Evolutionary conservation across 2,797 vertebrate genomes (phyloP).

Genomic region (Potorous gilbertii): DNA sequence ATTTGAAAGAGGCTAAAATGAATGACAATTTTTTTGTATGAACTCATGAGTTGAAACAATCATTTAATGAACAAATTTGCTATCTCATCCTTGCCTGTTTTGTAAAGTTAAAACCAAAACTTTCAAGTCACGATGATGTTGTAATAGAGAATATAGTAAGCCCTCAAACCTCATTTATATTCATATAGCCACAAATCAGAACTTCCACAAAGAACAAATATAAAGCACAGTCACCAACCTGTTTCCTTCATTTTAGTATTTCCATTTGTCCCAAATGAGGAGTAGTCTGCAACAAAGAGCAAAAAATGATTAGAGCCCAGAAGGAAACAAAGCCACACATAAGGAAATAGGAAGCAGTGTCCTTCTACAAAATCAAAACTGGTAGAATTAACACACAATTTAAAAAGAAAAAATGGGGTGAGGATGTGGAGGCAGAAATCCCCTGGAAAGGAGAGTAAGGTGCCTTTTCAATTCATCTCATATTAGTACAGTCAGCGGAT

Average conservation of each 20-base stretch:
- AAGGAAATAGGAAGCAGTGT: slow-evolving; percentile 22
- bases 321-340: slow-evolving; percentile 60
- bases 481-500: background rate
- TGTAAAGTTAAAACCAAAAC: slow-evolving; percentile 4
- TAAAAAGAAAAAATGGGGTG: slow-evolving; percentile 32
- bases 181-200: background rate
- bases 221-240: slow-evolving; percentile 38
- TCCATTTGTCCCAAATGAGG: slow-evolving; percentile 4
- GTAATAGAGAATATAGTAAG: slow-evolving; percentile 39
- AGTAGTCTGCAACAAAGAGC: slow-evolving; percentile 23
- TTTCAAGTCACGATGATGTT: background rate
- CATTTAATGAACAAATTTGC: slow-evolving; percentile 1
- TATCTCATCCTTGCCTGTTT: slow-evolving; percentile 9
- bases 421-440: background rate
- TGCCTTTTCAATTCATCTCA: slow-evolving; percentile 27
- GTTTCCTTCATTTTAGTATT: slow-evolving; percentile 51
- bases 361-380: background rate
- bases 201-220: slow-evolving; percentile 12
- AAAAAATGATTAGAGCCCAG: slow-evolving; percentile 60
- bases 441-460: background rate
- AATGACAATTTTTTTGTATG: slow-evolving; percentile 33
- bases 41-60: slow-evolving; percentile 14
- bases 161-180: background rate
- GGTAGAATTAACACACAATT: background rate
- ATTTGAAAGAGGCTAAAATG: slow-evolving; percentile 41